These are phyloP conservation scores for Drosophila arizonae DNA, from an alignment of 1,140 invertebrate species.

Conservation along the genomic window DNA sequence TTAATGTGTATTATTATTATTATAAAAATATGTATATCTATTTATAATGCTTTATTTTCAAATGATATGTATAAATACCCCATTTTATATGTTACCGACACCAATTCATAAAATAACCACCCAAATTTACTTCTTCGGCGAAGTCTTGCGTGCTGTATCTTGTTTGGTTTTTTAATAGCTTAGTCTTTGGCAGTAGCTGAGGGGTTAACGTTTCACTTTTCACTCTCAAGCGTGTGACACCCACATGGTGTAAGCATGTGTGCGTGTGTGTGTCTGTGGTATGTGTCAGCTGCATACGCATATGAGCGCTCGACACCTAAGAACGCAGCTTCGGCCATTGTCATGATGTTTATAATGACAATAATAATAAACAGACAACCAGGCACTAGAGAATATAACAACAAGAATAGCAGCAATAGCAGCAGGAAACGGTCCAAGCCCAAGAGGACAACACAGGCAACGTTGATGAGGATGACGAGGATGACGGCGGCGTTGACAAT, in stretches of 20 bases:
- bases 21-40: no score
- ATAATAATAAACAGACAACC: constrained; percentile 55
- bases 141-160: no score
- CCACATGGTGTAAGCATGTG: background rate
- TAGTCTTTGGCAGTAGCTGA: background rate
- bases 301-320: constrained; percentile 11
- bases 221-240: background rate
- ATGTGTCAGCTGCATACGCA: constrained; percentile 2
- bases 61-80: background rate
- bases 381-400: constrained; percentile 41
- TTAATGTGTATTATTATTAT: no score
- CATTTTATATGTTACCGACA: background rate
- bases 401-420: constrained; percentile 10
- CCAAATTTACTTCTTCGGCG: no score
- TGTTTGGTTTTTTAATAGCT: background rate
- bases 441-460: constrained; percentile 35
- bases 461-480: constrained; percentile 14
- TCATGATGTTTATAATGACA: constrained; percentile 63
- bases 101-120: background rate
- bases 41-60: no score
- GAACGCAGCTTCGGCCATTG: constrained; percentile 9
- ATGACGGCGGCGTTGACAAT: constrained; percentile 34
- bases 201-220: background rate
- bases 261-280: background rate
- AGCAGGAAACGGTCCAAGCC: constrained; percentile 44